Evolutionary conservation across 1,140 invertebrate genomes (phyloP).

Genomic region (Temnothorax nylanderi): DNA sequence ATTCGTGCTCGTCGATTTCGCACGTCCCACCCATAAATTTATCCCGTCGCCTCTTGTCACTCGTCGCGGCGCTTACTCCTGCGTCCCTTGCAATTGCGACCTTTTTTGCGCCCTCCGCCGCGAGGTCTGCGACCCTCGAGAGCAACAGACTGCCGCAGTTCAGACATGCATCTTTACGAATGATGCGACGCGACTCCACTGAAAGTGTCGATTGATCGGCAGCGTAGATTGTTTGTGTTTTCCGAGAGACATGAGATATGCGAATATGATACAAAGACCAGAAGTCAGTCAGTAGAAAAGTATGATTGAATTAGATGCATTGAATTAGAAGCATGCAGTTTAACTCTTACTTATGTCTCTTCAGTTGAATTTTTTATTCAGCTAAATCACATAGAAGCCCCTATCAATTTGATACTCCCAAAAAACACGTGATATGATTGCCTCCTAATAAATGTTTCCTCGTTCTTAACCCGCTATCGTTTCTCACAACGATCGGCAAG

Average conservation of each 20-base stretch:
- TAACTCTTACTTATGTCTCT: neutral
- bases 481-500: slow-evolving; percentile 35
- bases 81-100: slow-evolving; percentile 17
- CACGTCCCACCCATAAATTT: slow-evolving; percentile 29
- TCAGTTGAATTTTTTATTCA: neutral
- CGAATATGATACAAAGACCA: neutral
- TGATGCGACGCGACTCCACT: neutral
- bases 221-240: neutral
- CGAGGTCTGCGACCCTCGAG: slow-evolving; percentile 36
- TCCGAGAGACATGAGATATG: neutral
- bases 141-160: slow-evolving; percentile 41
- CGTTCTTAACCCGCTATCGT: slow-evolving; percentile 15
- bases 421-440: slow-evolving; percentile 12
- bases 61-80: neutral
- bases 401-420: neutral
- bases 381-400: neutral
- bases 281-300: neutral
- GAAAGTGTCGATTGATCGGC: slow-evolving; percentile 48
- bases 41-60: slow-evolving; percentile 25
- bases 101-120: slow-evolving; percentile 5
- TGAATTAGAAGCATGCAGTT: neutral
- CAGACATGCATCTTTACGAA: slow-evolving; percentile 17
- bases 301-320: neutral
- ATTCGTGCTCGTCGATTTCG: slow-evolving; percentile 27
- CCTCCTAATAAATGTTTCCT: slow-evolving; percentile 11